These are phyloP conservation scores for Pycnomerus fuliginosus DNA, from an alignment of 2,888 invertebrate species.

Conservation along the genomic window DNA sequence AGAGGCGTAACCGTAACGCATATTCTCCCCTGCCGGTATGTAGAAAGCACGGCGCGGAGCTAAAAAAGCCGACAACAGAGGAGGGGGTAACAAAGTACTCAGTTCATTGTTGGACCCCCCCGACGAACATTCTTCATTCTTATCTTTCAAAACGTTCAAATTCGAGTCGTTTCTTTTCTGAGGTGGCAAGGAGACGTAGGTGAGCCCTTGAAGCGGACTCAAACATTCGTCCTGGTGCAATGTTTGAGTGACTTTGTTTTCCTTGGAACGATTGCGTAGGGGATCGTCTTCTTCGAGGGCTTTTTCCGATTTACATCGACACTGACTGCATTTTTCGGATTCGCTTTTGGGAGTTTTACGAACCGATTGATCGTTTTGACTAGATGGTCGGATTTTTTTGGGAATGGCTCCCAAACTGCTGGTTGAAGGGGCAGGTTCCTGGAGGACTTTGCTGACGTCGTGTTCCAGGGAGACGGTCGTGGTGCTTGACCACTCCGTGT, in stretches of 20 bases:
- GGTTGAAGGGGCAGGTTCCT: slow-evolving; percentile 46
- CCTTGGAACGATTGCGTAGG: slow-evolving; percentile 39
- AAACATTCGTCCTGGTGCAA: slow-evolving; percentile 36
- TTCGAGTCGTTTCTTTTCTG: slow-evolving; percentile 31
- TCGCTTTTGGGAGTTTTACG: slow-evolving; percentile 45
- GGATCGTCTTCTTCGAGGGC: slow-evolving; percentile 27
- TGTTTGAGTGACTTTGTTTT: slow-evolving; percentile 44
- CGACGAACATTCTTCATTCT: slow-evolving; percentile 49
- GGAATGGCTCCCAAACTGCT: slow-evolving; percentile 72
- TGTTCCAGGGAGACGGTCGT: slow-evolving; percentile 52
- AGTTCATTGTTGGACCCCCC: slow-evolving; percentile 65
- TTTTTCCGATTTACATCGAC: slow-evolving; percentile 32
- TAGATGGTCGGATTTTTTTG: slow-evolving; percentile 56
- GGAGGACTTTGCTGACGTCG: slow-evolving; percentile 58
- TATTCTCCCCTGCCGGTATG: slow-evolving; percentile 47
- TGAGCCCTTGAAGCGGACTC: slow-evolving; percentile 40
- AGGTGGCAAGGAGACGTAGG: slow-evolving; percentile 54
- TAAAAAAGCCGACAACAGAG: slow-evolving; percentile 63
- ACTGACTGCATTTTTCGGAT: slow-evolving; percentile 46
- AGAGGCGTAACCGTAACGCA: slow-evolving; percentile 16
- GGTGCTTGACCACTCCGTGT: slow-evolving; percentile 56
- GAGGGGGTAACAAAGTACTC: slow-evolving; percentile 61
- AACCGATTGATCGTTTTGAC: slow-evolving; percentile 22
- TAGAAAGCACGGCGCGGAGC: slow-evolving; percentile 62
- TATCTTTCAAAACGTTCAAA: slow-evolving; percentile 16